These are phyloP conservation scores for Aleiodes leptofemur DNA, from an alignment of 2,888 invertebrate genomes.

Conservation along the genomic window DNA sequence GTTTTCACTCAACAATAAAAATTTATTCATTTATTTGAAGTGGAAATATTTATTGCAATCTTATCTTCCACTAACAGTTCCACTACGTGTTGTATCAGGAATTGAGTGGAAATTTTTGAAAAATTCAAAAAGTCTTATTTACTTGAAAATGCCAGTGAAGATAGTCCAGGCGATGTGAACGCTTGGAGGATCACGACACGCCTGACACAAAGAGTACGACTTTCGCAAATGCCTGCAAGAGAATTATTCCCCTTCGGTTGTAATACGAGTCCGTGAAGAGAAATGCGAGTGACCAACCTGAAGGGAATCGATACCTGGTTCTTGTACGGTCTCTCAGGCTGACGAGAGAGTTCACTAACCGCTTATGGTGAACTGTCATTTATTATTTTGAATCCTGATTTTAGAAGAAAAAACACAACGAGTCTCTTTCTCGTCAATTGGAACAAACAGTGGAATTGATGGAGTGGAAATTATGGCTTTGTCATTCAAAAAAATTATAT, in stretches of 20 bases:
- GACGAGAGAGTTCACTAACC: conserved; percentile 53
- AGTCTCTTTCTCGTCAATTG: no score
- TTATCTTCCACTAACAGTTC: not conserved
- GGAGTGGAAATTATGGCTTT: no score
- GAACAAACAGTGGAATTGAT: no score
- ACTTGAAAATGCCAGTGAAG: not conserved
- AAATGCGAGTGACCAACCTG: conserved; percentile 63
- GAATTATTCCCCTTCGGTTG: conserved; percentile 48
- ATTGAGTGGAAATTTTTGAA: not conserved
- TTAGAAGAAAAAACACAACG: no score
- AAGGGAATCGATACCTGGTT: conserved; percentile 71
- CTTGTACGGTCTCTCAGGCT: conserved; percentile 68
- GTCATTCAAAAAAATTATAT: conserved; percentile 18
- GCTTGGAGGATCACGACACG: conserved; percentile 16
- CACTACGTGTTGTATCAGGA: conserved; percentile 21
- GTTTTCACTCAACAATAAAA: conserved; percentile 2
- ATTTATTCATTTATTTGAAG: conserved; percentile 3
- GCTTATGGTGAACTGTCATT: conserved; percentile 33
- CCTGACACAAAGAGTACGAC: conserved; percentile 32
- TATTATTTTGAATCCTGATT: conserved; percentile 2
- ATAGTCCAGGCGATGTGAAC: conserved; percentile 6
- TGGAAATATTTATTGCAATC: not conserved
- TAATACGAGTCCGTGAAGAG: conserved; percentile 68
- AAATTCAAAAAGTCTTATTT: conserved; percentile 5
- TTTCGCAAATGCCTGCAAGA: conserved; percentile 41